Conservation (phyloP, 1,140 invertebrate genomes). For the Holotrichia oblita region DNA sequence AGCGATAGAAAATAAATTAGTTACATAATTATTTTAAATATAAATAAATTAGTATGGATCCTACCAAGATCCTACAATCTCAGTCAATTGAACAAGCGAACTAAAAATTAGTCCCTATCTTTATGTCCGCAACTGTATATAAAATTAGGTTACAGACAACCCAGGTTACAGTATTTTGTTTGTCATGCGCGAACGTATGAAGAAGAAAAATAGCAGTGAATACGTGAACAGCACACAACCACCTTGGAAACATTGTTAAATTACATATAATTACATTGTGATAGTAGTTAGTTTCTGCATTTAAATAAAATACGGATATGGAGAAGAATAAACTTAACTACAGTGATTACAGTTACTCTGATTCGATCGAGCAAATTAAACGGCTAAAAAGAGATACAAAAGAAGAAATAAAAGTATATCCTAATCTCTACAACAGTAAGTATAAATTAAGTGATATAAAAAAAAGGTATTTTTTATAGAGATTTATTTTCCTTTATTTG, state of each 20-base stretch:
- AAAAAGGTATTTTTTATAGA: slow-evolving; percentile 12
- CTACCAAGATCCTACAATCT: slow-evolving; percentile 12
- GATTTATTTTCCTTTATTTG: slow-evolving; percentile 14
- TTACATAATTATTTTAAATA: slow-evolving; percentile 8
- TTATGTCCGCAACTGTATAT: slow-evolving; percentile 12
- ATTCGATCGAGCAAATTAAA: not conserved
- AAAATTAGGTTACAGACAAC: not conserved
- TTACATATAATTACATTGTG: slow-evolving; percentile 1
- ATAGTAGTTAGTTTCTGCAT: slow-evolving; percentile 13
- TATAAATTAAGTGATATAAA: slow-evolving; percentile 14
- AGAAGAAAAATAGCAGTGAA: slow-evolving; percentile 13
- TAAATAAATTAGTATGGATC: slow-evolving; percentile 14
- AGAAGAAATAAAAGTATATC: slow-evolving; percentile 7
- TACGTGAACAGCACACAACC: not conserved
- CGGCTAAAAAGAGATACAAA: slow-evolving; percentile 5
- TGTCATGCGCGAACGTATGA: slow-evolving; percentile 5
- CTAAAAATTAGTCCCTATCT: slow-evolving; percentile 6
- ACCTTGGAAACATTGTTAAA: slow-evolving; percentile 6
- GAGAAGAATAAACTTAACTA: not conserved
- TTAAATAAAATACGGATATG: slow-evolving; percentile 14
- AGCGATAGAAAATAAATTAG: not conserved
- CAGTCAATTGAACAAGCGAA: slow-evolving; percentile 12
- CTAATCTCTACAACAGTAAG: slow-evolving; percentile 12
- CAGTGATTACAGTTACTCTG: slow-evolving; percentile 12
- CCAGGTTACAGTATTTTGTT: slow-evolving; percentile 12